These are phyloP conservation scores for Sebastes taczanowskii DNA, from an alignment of 2,797 vertebrate genomes.

Conservation along the genomic window DNA sequence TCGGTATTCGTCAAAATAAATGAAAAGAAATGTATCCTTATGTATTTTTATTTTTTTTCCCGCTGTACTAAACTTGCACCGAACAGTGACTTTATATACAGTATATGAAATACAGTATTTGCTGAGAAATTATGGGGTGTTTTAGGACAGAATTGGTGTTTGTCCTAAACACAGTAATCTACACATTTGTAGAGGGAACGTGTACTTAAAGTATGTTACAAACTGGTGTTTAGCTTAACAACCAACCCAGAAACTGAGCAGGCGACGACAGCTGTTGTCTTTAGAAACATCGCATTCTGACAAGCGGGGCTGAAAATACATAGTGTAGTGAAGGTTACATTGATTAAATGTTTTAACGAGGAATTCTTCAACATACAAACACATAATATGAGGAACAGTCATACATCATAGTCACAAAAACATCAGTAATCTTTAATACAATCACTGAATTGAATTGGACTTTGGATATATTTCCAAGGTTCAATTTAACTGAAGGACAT, in stretches of 20 bases:
- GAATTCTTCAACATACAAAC: not conserved
- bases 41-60: rapidly evolving
- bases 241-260: not conserved
- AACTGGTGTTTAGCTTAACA: not conserved
- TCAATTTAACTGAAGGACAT: not conserved
- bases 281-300: not conserved
- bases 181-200: not conserved
- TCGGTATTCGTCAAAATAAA: too few species aligned
- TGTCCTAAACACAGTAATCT: not conserved
- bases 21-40: not conserved
- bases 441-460: conserved; percentile 1
- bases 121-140: not conserved
- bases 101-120: not conserved
- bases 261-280: not conserved
- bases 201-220: not conserved
- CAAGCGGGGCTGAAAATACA: not conserved
- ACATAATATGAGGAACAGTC: not conserved
- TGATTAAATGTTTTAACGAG: not conserved
- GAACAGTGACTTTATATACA: not conserved
- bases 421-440: not conserved
- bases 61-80: too few species aligned
- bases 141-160: not conserved
- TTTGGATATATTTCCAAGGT: not conserved
- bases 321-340: not conserved
- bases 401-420: not conserved